Evolutionary conservation across 2,888 invertebrate genomes (phyloP), one percentile per base, ranked within the genome.

Genomic region (Phortica okadai): DNA sequence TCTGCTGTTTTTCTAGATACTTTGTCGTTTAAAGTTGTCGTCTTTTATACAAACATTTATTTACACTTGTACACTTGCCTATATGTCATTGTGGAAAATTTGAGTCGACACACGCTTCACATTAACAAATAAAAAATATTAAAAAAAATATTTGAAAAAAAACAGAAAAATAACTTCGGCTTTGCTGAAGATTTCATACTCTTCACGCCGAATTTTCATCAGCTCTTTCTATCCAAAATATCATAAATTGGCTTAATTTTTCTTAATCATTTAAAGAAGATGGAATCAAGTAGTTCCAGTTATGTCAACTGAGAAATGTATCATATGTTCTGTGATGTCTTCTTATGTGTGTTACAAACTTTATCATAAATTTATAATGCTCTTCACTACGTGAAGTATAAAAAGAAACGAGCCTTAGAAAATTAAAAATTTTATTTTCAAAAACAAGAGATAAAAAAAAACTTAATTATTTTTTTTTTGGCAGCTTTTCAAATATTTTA

Each of bases 401-500:
- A 4, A 5, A 33, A 33, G 33, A 33, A 2, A 33, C 4, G 33
- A 5, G 33, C 33, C 33, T 33, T 5, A 33, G 33, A 33, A 33
- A 33, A 33, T 33, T 33, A 33, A 33, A 33, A 33, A 33, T 33
- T 33, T 33, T 33, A 33, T 33, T 33, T 33, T 33, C 76, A 75
- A 74, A 74, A 74, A 75, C 44, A 25, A 74, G 58, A 75, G 73
- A 64, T 44, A 73, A 14, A 62, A 33, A 33, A 6, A 44, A 69
- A 64, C 45, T 85, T 83, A 83, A 87, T 83, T 80, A 83, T 83
- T 2, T 84, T 82, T 81, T 79, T 56, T 59, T 80, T 89, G 89
- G 89, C 88, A 88, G 77, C 76, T 75, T 76, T 86, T 86, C 89
- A 89, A 88, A 84, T 82, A 85, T 82, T 81, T 81, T 77, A 62